Evolutionary conservation across 2,888 invertebrate genomes (phyloP).

Genomic region (Drosophila flavopinicola): DNA sequence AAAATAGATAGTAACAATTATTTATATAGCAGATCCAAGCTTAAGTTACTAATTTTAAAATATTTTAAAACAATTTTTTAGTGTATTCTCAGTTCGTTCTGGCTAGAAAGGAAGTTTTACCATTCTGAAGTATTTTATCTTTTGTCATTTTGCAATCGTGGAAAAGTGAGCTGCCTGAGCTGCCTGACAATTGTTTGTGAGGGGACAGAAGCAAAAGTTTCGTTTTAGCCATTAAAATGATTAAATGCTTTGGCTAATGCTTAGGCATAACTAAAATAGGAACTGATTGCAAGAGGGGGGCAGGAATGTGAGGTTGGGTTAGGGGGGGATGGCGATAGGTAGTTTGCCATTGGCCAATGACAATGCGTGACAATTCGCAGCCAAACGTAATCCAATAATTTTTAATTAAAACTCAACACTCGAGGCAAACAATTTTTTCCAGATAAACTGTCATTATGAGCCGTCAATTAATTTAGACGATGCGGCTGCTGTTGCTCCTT

Average conservation of each 20-base stretch:
- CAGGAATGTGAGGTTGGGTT: no score
- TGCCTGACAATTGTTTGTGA: constrained; percentile 64
- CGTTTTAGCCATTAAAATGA: constrained; percentile 80
- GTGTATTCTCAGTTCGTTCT: neutral
- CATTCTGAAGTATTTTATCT: constrained; percentile 2
- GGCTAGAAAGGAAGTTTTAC: neutral
- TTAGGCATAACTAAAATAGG: constrained; percentile 81
- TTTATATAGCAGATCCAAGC: no score
- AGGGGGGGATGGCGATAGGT: neutral
- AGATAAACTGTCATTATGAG: constrained; percentile 81
- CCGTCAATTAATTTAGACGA: constrained; percentile 81
- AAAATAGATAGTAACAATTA: no score
- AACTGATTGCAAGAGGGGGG: constrained; percentile 24
- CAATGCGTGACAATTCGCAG: constrained; percentile 64
- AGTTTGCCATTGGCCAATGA: constrained; percentile 20
- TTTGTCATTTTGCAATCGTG: constrained; percentile 13
- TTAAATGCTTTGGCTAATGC: constrained; percentile 82
- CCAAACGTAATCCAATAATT: constrained; percentile 77
- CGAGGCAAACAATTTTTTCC: constrained; percentile 78
- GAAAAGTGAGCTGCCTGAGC: constrained; percentile 47
- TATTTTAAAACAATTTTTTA: neutral
- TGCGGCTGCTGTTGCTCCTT: constrained; percentile 35
- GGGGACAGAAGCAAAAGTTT: constrained; percentile 15
- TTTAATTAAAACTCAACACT: constrained; percentile 81
- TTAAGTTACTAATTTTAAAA: neutral